Evolutionary conservation across 2,797 vertebrate species (phyloP).

Genomic region (Danionella dracula): DNA sequence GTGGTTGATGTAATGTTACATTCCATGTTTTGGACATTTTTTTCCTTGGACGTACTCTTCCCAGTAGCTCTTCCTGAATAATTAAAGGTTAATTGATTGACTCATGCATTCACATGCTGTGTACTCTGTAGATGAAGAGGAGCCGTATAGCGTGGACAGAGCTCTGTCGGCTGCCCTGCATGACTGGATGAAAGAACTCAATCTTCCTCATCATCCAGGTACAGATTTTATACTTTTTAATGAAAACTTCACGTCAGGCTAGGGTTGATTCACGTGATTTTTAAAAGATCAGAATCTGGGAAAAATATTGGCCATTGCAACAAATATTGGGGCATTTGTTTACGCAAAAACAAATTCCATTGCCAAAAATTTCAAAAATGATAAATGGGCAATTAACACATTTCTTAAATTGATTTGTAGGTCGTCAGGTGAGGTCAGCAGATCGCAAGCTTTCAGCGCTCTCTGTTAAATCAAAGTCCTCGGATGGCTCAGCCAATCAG

Average conservation of each 20-base stretch:
- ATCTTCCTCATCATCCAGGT: conserved; percentile 75
- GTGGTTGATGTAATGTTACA: no score
- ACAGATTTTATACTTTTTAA: background rate
- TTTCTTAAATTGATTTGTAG: conserved; percentile 41
- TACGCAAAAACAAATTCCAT: no score
- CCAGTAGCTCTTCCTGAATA: no score
- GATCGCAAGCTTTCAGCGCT: conserved; percentile 56
- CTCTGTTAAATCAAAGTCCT: conserved; percentile 52
- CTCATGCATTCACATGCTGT: conserved; percentile 19
- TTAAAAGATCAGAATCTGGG: no score
- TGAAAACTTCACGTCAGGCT: no score
- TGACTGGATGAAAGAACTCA: conserved; percentile 81
- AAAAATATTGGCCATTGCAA: no score
- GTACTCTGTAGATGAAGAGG: conserved; percentile 55
- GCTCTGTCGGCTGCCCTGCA: conserved; percentile 70
- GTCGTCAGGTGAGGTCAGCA: conserved; percentile 58
- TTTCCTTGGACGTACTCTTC: no score
- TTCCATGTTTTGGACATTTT: no score
- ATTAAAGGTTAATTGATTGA: background rate
- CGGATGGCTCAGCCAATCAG: conserved; percentile 55
- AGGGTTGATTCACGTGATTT: no score
- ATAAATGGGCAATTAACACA: no score
- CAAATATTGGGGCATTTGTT: no score
- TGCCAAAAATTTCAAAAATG: no score
- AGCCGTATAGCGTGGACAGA: conserved; percentile 71